Evolutionary conservation across 1,140 invertebrate genomes (phyloP).

Genomic region (Cyphomyrmex costatus): DNA sequence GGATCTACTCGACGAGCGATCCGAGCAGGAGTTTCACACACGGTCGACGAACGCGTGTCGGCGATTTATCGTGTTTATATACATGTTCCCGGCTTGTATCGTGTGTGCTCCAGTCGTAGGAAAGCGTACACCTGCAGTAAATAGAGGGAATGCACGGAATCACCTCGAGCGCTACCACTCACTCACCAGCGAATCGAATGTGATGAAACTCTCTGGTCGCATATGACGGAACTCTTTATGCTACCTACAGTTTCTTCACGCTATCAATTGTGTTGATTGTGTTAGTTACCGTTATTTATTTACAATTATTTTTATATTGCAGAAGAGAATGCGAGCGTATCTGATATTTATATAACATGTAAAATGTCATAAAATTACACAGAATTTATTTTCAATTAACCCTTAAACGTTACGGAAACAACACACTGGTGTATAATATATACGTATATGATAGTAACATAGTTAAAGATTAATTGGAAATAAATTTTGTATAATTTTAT

Average conservation of each 20-base stretch:
- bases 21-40: conserved; percentile 37
- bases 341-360: no score
- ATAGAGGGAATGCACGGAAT: conserved; percentile 54
- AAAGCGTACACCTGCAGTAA: conserved; percentile 60
- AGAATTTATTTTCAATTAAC: no score
- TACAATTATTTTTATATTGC: not conserved
- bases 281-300: not conserved
- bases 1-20: conserved; percentile 51
- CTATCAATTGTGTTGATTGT: conserved; percentile 12
- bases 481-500: no score
- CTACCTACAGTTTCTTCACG: not conserved
- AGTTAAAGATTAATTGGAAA: no score
- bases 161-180: conserved; percentile 43
- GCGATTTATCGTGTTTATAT: conserved; percentile 62
- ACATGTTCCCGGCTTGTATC: conserved; percentile 27
- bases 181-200: conserved; percentile 15
- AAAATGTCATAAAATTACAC: no score
- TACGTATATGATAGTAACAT: no score
- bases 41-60: conserved; percentile 49
- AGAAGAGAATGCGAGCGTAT: no score
- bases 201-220: not conserved
- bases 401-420: no score
- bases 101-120: conserved; percentile 28
- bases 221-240: conserved; percentile 22
- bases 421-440: no score